Base-by-base conservation (phyloP, 2,797 vertebrate genomes). In the Carduelis carduelis region DNA sequence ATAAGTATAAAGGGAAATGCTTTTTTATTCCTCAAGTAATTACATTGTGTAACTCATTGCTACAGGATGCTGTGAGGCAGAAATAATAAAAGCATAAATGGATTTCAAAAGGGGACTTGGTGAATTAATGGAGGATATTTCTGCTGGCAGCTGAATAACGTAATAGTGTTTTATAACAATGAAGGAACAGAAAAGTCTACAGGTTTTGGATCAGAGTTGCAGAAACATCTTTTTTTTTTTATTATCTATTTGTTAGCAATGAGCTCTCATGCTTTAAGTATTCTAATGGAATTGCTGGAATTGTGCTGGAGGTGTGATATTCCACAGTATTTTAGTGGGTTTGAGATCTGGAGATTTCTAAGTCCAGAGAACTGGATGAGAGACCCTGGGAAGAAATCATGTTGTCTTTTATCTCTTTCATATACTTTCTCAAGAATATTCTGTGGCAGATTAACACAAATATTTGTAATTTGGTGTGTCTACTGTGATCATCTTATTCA, bases 21-120 rank as follows among this genome's bases (percentile, higher is more conserved):
- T 89, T 90, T 96, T 95, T 91, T 95, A 72, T 94, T 94, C 74
- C 2, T 4, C 61, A 59, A 83, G 90, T 96, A 94, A 95, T 97
- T 93, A 95, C 89, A 87, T 94, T 79, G 69, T 82, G 34, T 91
- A 95, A 91, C 87, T 96, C 90, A 86, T 79, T 83, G 72, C 90
- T 93, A 79, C 76, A 76, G 76, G 85, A 91, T 93, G 79, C 94
- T 96, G 83, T 95, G 91, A 95, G 80, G 91, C 91, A 95, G 83
- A 96, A 95, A 95, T 91, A 89, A 91, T 94, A 93, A 81, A 95
- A 97, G n/a, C 0, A 1, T 83, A 95, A 95, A 84, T 90, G 85
- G 50, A 72, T 93, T 94, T 91, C 61, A 69, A 19, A 84, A 65
- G 35, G 50, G 44, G 59, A 74, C 70, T 82, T 55, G 34, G 4